These are phyloP conservation scores for Charadrius vociferus DNA, from an alignment of 2,113 vertebrate genomes.

Conservation along the genomic window DNA sequence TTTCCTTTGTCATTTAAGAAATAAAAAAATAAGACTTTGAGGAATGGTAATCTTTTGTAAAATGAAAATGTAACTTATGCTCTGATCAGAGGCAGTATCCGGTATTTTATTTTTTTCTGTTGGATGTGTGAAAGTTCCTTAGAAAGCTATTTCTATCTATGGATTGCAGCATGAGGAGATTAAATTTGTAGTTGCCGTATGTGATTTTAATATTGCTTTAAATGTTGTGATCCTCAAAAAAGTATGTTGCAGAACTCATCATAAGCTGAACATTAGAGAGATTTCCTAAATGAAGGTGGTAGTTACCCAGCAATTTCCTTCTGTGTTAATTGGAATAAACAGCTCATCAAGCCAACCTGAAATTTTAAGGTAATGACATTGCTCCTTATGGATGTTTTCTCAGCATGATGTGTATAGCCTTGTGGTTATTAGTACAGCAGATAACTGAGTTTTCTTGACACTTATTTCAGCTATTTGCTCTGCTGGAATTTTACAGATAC, in stretches of 20 bases:
- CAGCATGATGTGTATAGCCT: slow-evolving; percentile 29
- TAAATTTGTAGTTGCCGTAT: background rate
- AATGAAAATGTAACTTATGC: background rate
- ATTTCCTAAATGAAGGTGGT: slow-evolving; percentile 11
- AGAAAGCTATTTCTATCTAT: background rate
- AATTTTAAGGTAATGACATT: slow-evolving; percentile 48
- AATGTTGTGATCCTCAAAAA: background rate
- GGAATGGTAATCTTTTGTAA: background rate
- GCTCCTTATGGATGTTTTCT: slow-evolving; percentile 38
- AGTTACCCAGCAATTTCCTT: slow-evolving; percentile 41
- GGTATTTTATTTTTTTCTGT: background rate
- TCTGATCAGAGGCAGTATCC: background rate
- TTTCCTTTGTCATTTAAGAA: background rate
- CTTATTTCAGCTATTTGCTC: slow-evolving; percentile 22
- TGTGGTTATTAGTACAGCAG: slow-evolving; percentile 38
- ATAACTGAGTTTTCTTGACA: slow-evolving; percentile 32
- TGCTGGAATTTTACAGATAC: slow-evolving; percentile 26
- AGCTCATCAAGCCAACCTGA: slow-evolving; percentile 58
- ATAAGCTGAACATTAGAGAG: background rate
- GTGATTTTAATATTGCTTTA: background rate
- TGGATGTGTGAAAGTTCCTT: background rate
- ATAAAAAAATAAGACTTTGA: background rate
- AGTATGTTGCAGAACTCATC: background rate
- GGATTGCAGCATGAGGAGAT: background rate
- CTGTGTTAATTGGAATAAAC: slow-evolving; percentile 62